A percentile compares a stretch with the other conserved stretches of the same genome.
Conservation (phyloP, 2,113 vertebrate species). For the Labrus mixtus region DNA sequence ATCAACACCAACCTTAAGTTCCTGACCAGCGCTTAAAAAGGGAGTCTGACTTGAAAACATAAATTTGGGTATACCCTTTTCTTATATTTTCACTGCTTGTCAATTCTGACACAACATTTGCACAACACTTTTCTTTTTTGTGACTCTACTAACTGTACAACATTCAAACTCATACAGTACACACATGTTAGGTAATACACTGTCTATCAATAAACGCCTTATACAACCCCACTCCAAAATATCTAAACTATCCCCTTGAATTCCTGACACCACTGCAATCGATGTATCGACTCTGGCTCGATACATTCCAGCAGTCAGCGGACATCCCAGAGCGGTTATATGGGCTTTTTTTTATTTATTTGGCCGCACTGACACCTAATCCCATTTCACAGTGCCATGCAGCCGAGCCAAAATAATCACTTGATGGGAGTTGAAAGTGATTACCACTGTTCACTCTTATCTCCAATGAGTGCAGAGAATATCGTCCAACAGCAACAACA, state of each 20-base stretch:
- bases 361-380: slow-evolving; percentile 75
- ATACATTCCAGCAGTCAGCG: slow-evolving; percentile 64
- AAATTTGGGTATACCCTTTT: too few species aligned
- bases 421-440: slow-evolving; percentile 82
- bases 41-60: too few species aligned
- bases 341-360: slow-evolving; percentile 39
- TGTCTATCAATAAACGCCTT: neutral
- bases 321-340: slow-evolving; percentile 56
- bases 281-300: slow-evolving; percentile 54
- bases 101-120: too few species aligned
- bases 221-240: neutral
- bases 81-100: too few species aligned
- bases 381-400: slow-evolving; percentile 74
- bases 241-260: slow-evolving; percentile 5
- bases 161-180: too few species aligned
- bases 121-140: too few species aligned
- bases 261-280: slow-evolving; percentile 25
- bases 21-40: too few species aligned
- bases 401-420: slow-evolving; percentile 77
- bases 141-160: too few species aligned
- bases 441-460: slow-evolving; percentile 80
- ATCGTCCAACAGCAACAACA: slow-evolving; percentile 65
- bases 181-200: neutral
- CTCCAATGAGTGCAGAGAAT: slow-evolving; percentile 75
- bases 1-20: too few species aligned